Conservation (phyloP, 2,888 invertebrate species). For the Merodon equestris region DNA sequence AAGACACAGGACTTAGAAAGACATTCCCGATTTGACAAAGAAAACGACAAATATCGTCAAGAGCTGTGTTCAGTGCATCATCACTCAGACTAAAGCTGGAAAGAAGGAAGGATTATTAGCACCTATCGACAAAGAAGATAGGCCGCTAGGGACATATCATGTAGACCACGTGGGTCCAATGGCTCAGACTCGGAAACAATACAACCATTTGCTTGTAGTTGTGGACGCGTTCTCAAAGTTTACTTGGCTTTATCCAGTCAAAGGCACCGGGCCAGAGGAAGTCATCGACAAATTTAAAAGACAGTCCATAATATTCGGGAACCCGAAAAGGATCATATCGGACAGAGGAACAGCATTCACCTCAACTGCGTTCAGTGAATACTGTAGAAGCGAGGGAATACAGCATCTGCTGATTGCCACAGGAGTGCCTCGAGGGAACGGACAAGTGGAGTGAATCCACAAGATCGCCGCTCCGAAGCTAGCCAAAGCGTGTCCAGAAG, state of each 20-base stretch:
- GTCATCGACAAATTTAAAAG: background rate
- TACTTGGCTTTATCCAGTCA: constrained; percentile 2
- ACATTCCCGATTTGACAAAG: constrained; percentile 1
- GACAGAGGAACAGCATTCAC: constrained; percentile 4
- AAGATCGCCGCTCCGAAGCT: constrained; percentile 72
- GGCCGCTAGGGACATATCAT: constrained; percentile 8
- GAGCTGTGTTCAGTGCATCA: constrained; percentile 37
- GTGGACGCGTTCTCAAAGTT: constrained; percentile 7
- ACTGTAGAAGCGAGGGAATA: background rate
- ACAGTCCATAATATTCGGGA: background rate
- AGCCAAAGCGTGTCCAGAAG: constrained; percentile 72
- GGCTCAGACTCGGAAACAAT: background rate
- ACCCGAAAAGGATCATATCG: constrained; percentile 1
- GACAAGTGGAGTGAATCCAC: constrained; percentile 74
- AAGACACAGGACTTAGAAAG: constrained; percentile 71
- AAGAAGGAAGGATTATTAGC: background rate
- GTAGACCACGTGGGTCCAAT: constrained; percentile 20
- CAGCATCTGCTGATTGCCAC: background rate
- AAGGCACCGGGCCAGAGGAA: background rate
- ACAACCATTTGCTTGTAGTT: constrained; percentile 11
- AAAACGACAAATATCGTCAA: background rate
- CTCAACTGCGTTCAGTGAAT: constrained; percentile 2
- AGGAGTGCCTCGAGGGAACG: constrained; percentile 70
- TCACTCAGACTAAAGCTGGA: background rate
- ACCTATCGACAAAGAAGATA: background rate